phyloP scores from a whole-genome alignment of 2,888 invertebrate genomes.

The Drosophila diplacantha region DNA sequence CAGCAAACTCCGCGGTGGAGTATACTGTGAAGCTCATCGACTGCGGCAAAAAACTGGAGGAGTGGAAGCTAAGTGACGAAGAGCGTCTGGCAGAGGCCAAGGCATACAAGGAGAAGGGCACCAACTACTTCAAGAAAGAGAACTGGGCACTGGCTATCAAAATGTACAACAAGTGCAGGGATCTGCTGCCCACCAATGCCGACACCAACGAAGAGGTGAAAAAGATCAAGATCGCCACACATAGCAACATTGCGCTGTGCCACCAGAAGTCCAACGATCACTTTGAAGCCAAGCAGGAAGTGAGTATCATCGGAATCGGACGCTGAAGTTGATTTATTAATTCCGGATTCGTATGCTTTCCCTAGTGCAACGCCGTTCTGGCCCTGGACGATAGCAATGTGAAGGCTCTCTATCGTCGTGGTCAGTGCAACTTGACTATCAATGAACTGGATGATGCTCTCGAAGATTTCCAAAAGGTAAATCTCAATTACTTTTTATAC shows the following conservation, averaged over 20 bases:
- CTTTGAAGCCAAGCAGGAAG: constrained; percentile 85
- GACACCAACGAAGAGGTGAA: constrained; percentile 77
- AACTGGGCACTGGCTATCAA: constrained; percentile 89
- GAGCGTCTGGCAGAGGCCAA: constrained; percentile 91
- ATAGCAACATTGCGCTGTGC: constrained; percentile 90
- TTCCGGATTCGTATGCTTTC: not conserved
- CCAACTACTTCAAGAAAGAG: constrained; percentile 89
- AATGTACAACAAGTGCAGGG: constrained; percentile 88
- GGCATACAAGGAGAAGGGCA: constrained; percentile 93
- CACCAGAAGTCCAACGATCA: constrained; percentile 84
- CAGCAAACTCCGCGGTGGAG: constrained; percentile 86
- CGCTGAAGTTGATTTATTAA: not conserved
- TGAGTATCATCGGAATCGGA: constrained; percentile 32
- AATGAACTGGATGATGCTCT: constrained; percentile 88
- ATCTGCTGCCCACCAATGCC: constrained; percentile 71
- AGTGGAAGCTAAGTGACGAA: constrained; percentile 87
- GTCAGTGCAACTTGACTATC: constrained; percentile 86
- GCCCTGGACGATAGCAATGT: constrained; percentile 86
- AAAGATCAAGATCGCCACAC: constrained; percentile 83
- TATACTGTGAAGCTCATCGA: constrained; percentile 89
- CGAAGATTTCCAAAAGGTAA: constrained; percentile 83
- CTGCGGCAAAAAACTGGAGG: constrained; percentile 90
- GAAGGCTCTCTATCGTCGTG: constrained; percentile 93
- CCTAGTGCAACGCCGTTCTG: constrained; percentile 85
- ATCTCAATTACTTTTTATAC: not conserved